A percentile compares a stretch with the other conserved stretches of the same genome.
Conservation (phyloP, 2,113 vertebrate species). For the Pithys albifrons region DNA sequence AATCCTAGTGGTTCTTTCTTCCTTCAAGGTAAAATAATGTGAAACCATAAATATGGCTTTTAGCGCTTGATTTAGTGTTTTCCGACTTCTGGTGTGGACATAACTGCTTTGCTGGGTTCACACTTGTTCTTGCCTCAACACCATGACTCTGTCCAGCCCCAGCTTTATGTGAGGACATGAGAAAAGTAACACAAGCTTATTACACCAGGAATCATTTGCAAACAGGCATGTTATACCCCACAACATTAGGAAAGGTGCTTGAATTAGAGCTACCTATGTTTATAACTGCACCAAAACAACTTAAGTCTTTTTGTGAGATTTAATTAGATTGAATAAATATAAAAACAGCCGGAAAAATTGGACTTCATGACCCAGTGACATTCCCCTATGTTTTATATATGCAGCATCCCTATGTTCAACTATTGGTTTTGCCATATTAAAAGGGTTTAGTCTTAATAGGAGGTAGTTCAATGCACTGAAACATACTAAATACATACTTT, state of each 20-base stretch:
- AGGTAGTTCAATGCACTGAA: neutral
- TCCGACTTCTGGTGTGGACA: neutral
- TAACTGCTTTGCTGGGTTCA: neutral
- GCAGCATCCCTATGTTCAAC: neutral
- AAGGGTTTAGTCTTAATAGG: neutral
- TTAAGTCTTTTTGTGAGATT: neutral
- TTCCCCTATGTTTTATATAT: neutral
- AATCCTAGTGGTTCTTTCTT: neutral
- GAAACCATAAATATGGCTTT: neutral
- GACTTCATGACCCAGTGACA: neutral
- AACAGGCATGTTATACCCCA: neutral
- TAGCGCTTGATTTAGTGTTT: neutral
- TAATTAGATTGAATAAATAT: neutral
- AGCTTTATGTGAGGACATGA: neutral
- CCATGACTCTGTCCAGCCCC: neutral
- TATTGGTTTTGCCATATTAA: neutral
- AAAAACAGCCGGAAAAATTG: neutral
- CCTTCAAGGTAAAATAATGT: neutral
- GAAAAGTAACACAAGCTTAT: neutral
- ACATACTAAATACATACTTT: neutral
- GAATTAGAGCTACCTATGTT: neutral
- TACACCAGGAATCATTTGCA: neutral
- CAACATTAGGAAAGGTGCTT: neutral
- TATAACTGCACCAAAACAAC: neutral
- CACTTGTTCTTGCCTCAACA: neutral